Base-by-base conservation (phyloP, 2,888 invertebrate genomes). In the Tenthredo distinguenda region DNA sequence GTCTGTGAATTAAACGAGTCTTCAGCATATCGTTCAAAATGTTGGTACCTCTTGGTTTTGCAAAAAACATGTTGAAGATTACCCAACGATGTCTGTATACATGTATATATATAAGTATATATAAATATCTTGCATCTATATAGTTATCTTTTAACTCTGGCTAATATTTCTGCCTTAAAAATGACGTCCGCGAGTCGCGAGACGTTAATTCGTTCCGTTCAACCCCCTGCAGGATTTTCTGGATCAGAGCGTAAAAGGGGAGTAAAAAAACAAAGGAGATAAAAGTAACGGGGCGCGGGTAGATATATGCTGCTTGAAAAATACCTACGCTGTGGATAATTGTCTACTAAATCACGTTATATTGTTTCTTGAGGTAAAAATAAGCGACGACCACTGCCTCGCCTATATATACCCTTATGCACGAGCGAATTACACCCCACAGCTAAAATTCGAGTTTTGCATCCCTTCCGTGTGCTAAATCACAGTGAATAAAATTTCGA, bases 271-370 rank as follows among this genome's bases (percentile, higher is more conserved):
- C 1, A 72, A 43, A 10, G 37, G 9, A 31, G 12, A 34, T 9
- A 37, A 31, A 71, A 71, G 37, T n/a, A 34, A 71, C 18, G 26
- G 62, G 62, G 62, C 37, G 43, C n/a, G 72, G 40, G 43, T 74
- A 74, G 72, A 71, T 62, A 74, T 74, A 74, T 74, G 9, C 21
- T 74, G 72, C 91, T 90, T 86, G 90, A 90, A 91, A 90, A 92
- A 90, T 92, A 92, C 77, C 18, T 77, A 55, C 91, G 90, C 90
- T 89, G 91, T 90, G 91, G 90, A 92, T 92, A 92, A 92, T 92
- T 92, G 91, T 90, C 90, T 88, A 90, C 90, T 92, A 93, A 93
- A 92, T 92, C 93, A 92, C 92, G 92, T 92, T 92, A 92, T 92
- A 92, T 92, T 92, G 92, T 93, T 92, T 92, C 92, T 92, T 89